phyloP scores from a whole-genome alignment of 2,113 vertebrate genomes.

The Willisornis vidua region DNA sequence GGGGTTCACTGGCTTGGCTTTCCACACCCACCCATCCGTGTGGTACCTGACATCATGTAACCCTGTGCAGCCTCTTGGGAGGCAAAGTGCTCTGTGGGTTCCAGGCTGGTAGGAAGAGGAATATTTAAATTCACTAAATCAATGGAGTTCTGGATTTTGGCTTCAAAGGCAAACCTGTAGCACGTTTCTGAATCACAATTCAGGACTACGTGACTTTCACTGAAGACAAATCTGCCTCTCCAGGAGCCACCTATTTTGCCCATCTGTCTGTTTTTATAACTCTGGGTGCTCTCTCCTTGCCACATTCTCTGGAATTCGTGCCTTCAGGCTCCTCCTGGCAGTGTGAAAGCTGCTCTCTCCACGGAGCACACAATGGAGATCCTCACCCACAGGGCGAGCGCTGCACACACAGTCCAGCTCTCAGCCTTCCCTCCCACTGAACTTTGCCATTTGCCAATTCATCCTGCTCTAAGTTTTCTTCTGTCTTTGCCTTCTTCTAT shows the following conservation, averaged over 20 bases:
- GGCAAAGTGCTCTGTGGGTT: not conserved
- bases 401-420: not conserved
- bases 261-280: not conserved
- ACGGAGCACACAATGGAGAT: not conserved
- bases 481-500: not conserved
- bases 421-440: not conserved
- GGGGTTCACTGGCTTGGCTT: not conserved
- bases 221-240: not conserved
- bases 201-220: fast-evolving
- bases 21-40: fast-evolving
- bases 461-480: not conserved
- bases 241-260: not conserved
- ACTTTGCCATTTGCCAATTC: constrained; percentile 14
- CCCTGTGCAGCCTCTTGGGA: not conserved
- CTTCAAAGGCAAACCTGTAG: not conserved
- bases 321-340: not conserved
- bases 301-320: not conserved
- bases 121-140: not conserved
- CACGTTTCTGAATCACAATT: not conserved
- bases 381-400: not conserved
- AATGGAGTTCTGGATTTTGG: not conserved
- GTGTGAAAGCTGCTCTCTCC: not conserved
- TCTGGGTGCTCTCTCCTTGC: not conserved
- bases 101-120: not conserved
- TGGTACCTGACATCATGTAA: not conserved